Base-by-base conservation (phyloP, 2,797 vertebrate genomes). In the Lagorchestes hirsutus region DNA sequence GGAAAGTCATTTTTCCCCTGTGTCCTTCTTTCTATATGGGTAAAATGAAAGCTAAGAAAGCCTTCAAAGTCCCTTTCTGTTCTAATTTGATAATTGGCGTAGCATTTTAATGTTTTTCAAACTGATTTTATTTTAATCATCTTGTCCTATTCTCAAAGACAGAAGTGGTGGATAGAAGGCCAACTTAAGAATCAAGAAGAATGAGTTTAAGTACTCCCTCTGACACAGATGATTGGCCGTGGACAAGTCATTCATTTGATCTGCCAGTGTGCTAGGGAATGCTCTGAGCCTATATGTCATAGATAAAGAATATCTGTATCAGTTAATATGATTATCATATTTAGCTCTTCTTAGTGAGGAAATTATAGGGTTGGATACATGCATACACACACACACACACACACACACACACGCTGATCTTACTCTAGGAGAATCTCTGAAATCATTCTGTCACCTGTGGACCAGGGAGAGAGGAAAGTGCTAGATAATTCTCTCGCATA, bases 11-110 rank as follows among this genome's bases (percentile, higher is more conserved):
- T 12, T 57, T 50, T 54, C 10, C 22, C 74, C n/a, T 56, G 24
- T 40, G 27, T 24, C 94, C 95, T 1, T 82, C 18, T 46, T 82
- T 82, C n/a, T 82, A 24, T 40, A 82, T 82, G 24, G 67, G 67
- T 46, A 10, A 24, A 82, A 82, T 82, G 18, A 74, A 40, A 14
- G 62, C 16, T n/a, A 74, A 74, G 62, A 18, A 2, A 3, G 31
- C 58, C 29, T 74, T 74, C 14, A 74, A 11, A 24, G 5, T 90
- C 16, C n/a, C 5, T 2, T 50, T 34, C 0, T 12, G 58, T 93
- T 92, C 67, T 92, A 94, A n/a, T 82, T 97, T 50, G 93, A 31
- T 10, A 92, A 56, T 16, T 5, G 4, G 27, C 10, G 27, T n/a
- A 18, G 56, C 57, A 34, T 90, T 96, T 92, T 90, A 27, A 58